Percentiles rank a stretch among this genome's conserved stretches.
Evolutionary conservation across 1,140 invertebrate genomes (phyloP).

Genomic region (Drosophila punjabiensis): DNA sequence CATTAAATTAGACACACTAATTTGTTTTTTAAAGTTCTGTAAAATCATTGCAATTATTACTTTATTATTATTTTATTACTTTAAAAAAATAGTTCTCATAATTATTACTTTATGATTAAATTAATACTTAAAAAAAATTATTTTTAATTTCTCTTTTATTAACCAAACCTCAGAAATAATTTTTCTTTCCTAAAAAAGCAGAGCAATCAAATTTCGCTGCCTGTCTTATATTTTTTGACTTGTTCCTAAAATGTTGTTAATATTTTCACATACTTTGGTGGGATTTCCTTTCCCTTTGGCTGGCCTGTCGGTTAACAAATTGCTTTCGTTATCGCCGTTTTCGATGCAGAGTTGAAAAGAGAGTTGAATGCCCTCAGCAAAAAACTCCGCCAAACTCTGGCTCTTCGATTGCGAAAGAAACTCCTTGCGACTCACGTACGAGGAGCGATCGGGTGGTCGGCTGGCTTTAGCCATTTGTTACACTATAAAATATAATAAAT

Average conservation of each 20-base stretch:
- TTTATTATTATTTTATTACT: neutral
- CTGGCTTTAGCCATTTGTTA: conserved; percentile 64
- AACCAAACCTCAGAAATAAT: neutral
- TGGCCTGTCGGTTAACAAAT: conserved; percentile 71
- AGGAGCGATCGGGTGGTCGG: conserved; percentile 38
- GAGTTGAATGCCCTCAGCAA: conserved; percentile 70
- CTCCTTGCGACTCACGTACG: conserved; percentile 39
- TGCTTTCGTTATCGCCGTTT: conserved; percentile 76
- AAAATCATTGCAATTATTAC: neutral
- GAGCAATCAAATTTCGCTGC: conserved; percentile 24
- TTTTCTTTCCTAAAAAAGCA: neutral
- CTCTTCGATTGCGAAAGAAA: conserved; percentile 19
- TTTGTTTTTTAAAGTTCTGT: neutral
- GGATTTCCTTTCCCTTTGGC: conserved; percentile 74
- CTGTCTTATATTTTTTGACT: conserved; percentile 11
- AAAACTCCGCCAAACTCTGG: conserved; percentile 22
- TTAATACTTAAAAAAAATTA: too few relatives aligned
- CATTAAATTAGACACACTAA: neutral
- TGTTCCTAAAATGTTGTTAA: conserved; percentile 63
- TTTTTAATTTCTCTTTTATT: neutral
- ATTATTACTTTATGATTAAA: too few relatives aligned
- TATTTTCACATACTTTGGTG: conserved; percentile 81
- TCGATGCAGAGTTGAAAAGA: conserved; percentile 50
- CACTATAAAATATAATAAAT: conserved; percentile 81
- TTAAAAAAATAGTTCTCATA: too few relatives aligned